A percentile compares a stretch with the other conserved stretches of the same genome.
Conservation (phyloP, 2,797 vertebrate genomes). For the Chelidonichthys spinosus region DNA sequence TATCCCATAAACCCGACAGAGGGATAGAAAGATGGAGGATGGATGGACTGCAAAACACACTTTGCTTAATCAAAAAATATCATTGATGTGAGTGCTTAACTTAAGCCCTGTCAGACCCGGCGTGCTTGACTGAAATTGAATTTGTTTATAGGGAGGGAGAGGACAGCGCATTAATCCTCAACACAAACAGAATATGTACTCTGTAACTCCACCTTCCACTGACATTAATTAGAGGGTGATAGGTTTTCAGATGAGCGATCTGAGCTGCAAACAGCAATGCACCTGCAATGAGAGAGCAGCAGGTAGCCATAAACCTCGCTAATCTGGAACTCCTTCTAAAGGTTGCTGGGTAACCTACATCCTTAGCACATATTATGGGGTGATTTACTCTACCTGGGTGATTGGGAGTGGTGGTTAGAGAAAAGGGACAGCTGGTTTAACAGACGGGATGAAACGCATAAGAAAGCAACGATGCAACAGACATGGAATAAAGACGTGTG, state of each 20-base stretch:
- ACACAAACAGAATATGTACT: neutral
- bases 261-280: constrained; percentile 34
- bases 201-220: neutral
- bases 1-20: constrained; percentile 1
- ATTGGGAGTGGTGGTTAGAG: too few relatives aligned
- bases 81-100: constrained; percentile 50
- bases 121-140: constrained; percentile 18
- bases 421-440: constrained; percentile 15
- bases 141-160: constrained; percentile 30
- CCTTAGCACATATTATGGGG: constrained; percentile 25
- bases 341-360: constrained; percentile 66
- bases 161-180: constrained; percentile 9
- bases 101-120: constrained; percentile 22
- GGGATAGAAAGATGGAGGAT: neutral
- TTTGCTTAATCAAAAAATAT: constrained; percentile 57
- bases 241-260: constrained; percentile 37
- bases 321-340: constrained; percentile 60
- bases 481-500: neutral
- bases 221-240: constrained; percentile 52
- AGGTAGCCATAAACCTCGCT: constrained; percentile 60
- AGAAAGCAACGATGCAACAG: constrained; percentile 36
- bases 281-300: constrained; percentile 42
- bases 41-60: constrained; percentile 31
- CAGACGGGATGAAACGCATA: constrained; percentile 27
- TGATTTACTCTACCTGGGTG: constrained; percentile 43